Evolutionary conservation across 2,113 vertebrate genomes (phyloP).

Genomic region (Saccopteryx leptura): DNA sequence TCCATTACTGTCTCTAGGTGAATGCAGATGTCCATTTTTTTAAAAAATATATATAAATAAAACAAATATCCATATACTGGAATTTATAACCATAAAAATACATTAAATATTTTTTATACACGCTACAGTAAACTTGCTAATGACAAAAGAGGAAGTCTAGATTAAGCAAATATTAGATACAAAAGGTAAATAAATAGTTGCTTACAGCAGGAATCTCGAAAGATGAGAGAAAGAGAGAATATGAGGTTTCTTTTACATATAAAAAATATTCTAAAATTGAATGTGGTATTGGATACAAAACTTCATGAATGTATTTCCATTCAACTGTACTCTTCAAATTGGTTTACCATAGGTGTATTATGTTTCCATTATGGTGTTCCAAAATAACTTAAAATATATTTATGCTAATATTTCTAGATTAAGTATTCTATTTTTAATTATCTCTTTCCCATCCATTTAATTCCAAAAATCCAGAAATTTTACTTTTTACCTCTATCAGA

Average conservation of each 20-base stretch:
- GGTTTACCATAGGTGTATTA: not conserved
- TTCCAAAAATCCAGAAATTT: not conserved
- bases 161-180: not conserved
- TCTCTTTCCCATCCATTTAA: not conserved
- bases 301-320: not conserved
- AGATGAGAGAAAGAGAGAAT: not conserved
- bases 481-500: not conserved
- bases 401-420: not conserved
- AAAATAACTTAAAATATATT: not conserved
- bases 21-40: not conserved
- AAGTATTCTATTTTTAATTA: not conserved
- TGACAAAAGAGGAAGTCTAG: not conserved
- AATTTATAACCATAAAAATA: not conserved
- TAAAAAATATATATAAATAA: not conserved
- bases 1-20: not conserved
- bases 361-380: not conserved
- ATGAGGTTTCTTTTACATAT: not conserved
- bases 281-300: not conserved
- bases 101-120: not conserved
- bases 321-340: not conserved
- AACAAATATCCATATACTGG: not conserved
- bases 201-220: not conserved
- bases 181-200: not conserved
- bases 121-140: not conserved
- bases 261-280: not conserved